Percentiles rank a stretch among this genome's conserved stretches.
Conservation (phyloP, 37 sponge, comb jelly and placozoan genomes). For the Hormiphora californensis region DNA sequence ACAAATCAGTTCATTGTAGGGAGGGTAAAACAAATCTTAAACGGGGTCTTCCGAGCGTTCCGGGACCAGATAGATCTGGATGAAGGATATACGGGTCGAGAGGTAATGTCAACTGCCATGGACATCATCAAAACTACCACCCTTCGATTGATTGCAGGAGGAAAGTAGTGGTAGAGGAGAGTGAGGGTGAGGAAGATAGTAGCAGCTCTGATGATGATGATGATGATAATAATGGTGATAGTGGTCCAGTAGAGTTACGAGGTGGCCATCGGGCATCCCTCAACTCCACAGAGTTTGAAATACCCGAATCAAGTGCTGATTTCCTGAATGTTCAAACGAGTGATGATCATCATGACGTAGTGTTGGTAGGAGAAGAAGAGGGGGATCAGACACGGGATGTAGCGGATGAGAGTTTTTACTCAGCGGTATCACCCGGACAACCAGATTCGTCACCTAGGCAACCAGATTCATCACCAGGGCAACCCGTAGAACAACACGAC, state of each 20-base stretch:
- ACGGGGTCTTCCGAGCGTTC: neutral
- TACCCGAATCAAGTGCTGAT: neutral
- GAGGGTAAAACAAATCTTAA: slow-evolving; percentile 7
- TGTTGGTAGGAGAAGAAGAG: neutral
- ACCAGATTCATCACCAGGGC: no score
- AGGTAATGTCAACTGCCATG: neutral
- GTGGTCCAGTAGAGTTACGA: neutral
- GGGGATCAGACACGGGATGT: neutral
- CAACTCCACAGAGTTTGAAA: neutral
- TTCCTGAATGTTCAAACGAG: neutral
- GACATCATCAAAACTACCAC: neutral
- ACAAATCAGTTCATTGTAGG: no score
- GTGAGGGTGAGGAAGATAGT: neutral
- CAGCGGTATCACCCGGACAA: no score
- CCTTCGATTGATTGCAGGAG: no score
- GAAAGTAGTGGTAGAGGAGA: neutral
- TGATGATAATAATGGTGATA: neutral
- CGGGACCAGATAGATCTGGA: neutral
- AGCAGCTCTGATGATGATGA: neutral
- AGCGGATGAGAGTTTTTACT: no score
- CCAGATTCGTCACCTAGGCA: no score
- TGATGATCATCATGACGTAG: neutral
- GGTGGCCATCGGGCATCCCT: neutral
- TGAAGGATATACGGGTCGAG: neutral
- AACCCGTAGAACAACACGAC: no score